A percentile compares a stretch with the other conserved stretches of the same genome.
Conservation (phyloP, 2,888 invertebrate genomes). For the Phytoseiulus persimilis region DNA sequence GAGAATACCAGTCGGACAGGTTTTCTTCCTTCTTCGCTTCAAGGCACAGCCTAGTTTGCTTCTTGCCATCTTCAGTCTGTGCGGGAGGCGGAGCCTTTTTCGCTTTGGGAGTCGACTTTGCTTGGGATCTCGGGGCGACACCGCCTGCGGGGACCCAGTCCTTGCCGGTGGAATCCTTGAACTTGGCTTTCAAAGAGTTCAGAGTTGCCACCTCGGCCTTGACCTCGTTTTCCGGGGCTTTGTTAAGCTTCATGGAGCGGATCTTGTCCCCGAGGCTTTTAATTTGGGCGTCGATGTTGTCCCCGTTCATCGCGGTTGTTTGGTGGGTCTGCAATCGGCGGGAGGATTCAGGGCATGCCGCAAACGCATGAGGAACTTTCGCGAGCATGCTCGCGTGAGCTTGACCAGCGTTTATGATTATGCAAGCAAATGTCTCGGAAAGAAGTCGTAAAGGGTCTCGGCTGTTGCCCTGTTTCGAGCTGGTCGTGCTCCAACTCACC, state of each 20-base stretch:
- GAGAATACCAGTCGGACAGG: slow-evolving; percentile 94
- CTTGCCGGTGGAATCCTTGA: slow-evolving; percentile 42
- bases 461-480: no score
- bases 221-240: slow-evolving; percentile 47
- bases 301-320: slow-evolving; percentile 48
- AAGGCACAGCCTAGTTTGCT: slow-evolving; percentile 77
- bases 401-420: no score
- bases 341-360: neutral
- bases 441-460: no score
- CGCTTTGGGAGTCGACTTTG: slow-evolving; percentile 36
- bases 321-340: no score
- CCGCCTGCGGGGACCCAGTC: slow-evolving; percentile 43
- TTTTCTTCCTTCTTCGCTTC: slow-evolving; percentile 87
- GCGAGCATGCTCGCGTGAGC: no score
- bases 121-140: slow-evolving; percentile 5
- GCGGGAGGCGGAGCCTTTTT: slow-evolving; percentile 40
- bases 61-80: slow-evolving; percentile 57
- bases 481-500: neutral
- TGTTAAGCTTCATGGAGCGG: slow-evolving; percentile 49
- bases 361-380: no score
- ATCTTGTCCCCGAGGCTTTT: slow-evolving; percentile 50
- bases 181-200: slow-evolving; percentile 45
- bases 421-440: no score
- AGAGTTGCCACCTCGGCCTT: slow-evolving; percentile 46
- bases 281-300: slow-evolving; percentile 45